These are phyloP conservation scores for Anticlea derivata DNA, from an alignment of 2,888 invertebrate genomes.

Conservation along the genomic window DNA sequence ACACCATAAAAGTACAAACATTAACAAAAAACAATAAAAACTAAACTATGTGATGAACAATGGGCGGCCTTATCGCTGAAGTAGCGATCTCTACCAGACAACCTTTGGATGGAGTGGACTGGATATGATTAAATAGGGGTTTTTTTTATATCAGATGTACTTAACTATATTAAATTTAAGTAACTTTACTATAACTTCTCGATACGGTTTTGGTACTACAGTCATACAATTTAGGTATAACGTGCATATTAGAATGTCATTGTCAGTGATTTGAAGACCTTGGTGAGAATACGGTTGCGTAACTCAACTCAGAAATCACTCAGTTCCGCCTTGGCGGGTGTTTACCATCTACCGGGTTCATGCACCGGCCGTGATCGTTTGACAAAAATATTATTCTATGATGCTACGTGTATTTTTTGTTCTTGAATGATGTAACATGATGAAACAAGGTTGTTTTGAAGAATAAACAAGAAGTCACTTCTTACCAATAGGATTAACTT, in stretches of 20 bases:
- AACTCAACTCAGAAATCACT: slow-evolving; percentile 54
- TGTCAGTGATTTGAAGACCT: slow-evolving; percentile 44
- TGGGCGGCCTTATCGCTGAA: no score
- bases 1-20: no score
- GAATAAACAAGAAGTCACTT: not conserved
- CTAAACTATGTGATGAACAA: no score
- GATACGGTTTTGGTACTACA: no score
- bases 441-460: slow-evolving; percentile 3
- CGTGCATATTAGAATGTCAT: slow-evolving; percentile 8
- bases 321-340: slow-evolving; percentile 58
- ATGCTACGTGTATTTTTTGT: slow-evolving; percentile 20
- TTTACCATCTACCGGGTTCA: slow-evolving; percentile 65
- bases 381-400: slow-evolving; percentile 48
- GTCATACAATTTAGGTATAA: not conserved
- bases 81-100: no score
- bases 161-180: no score
- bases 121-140: no score
- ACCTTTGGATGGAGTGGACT: no score
- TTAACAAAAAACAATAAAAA: no score
- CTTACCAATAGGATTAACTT: not conserved
- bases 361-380: slow-evolving; percentile 62
- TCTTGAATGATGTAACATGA: slow-evolving; percentile 12
- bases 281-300: slow-evolving; percentile 53
- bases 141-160: no score
- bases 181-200: no score